Evolutionary conservation across 2,888 invertebrate genomes (phyloP), one percentile per base, ranked within the genome.

Genomic region (Dyspetes luteomarginatus): DNA sequence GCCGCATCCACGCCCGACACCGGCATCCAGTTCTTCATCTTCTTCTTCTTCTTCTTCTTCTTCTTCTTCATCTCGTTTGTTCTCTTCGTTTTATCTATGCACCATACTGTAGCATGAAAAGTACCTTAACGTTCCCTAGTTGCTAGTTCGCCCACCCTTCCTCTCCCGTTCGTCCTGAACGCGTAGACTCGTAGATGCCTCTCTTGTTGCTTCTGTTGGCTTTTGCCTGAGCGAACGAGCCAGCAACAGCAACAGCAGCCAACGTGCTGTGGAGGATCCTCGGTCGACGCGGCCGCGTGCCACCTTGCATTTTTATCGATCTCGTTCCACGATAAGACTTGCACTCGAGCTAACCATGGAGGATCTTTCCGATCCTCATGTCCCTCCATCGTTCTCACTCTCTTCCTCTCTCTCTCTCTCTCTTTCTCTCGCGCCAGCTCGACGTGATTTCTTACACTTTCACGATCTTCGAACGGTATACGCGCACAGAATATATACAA

Each of bases 251-350:
- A 15, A n/a, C 52, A 36, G 52, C 50, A 43, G 52, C 76, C 48
- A 82, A 75, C 71, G 58, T 64, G 76, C 64, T 56, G 64, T 69
- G 74, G 81, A 81, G n/a, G 65, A 75, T 58, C 80, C 78, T 81
- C 83, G 73, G 73, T 72, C 80, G 17, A 81, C 81, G 85, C 83
- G 84, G 87, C 88, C 87, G 86, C 87, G 88, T 89, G 89, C 88
- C 89, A 88, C 87, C 88, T 86, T 85, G 87, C 86, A 88, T 89
- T 89, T 89, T 88, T 89, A 85, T 84, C 86, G 87, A 88, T 87
- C 72, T 76, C 71, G 56, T 64, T 68, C 50, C 74, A 48, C 87
- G 88, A 89, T 88, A 88, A 87, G 82, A 71, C 50, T 28, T 69
- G 76, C 73, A 69, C 75, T 64, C 69, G 60, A 64, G 41, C 50